phyloP scores from a whole-genome alignment of 2,888 invertebrate genomes.

The Poecilus cupreus region DNA sequence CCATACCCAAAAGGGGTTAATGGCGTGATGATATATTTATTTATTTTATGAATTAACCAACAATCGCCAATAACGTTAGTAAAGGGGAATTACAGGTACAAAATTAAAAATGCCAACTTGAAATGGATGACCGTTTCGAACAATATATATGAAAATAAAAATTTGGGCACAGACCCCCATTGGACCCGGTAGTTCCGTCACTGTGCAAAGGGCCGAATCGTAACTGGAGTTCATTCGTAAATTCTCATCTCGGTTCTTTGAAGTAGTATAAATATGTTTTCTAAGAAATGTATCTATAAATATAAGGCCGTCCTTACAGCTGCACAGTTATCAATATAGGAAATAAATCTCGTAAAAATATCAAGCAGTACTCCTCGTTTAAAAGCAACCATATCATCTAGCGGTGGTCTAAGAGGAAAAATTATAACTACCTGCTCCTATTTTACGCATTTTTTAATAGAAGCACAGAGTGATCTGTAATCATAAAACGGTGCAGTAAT shows the following conservation, averaged over 20 bases:
- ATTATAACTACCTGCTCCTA: constrained; percentile 39
- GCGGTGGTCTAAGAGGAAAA: constrained; percentile 12
- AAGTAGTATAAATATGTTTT: background rate
- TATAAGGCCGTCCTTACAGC: background rate
- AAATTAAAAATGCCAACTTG: too few species aligned
- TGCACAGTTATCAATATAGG: constrained; percentile 23
- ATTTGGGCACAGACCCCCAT: too few species aligned
- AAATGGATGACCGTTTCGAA: too few species aligned
- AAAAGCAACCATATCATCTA: constrained; percentile 13
- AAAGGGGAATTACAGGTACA: too few species aligned
- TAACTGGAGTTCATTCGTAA: background rate
- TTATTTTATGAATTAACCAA: too few species aligned
- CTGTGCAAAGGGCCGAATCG: too few species aligned
- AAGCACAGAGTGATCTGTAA: constrained; percentile 49
- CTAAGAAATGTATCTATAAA: constrained; percentile 21
- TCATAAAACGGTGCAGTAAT: constrained; percentile 52
- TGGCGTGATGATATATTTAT: too few species aligned
- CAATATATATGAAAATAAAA: too few species aligned
- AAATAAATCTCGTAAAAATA: constrained; percentile 25
- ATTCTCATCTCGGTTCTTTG: background rate
- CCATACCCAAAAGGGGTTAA: too few species aligned
- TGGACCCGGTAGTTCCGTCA: too few species aligned
- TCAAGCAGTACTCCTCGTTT: background rate
- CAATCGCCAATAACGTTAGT: too few species aligned
- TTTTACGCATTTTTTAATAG: constrained; percentile 52